These are phyloP conservation scores for Holothuria leucospilota DNA, from an alignment of 53 echinoderm and acorn worm species.

Conservation along the genomic window DNA sequence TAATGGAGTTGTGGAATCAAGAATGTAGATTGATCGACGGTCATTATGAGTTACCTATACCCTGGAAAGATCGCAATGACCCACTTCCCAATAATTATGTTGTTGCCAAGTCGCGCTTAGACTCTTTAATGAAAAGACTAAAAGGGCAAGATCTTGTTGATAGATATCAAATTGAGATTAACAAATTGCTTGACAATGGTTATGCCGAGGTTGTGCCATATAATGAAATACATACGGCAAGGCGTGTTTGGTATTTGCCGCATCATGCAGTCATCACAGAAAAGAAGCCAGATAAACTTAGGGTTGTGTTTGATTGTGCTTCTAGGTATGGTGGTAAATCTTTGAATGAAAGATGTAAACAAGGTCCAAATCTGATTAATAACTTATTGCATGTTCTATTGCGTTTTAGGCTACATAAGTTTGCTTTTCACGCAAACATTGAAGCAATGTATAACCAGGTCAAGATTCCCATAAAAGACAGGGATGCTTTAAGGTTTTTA, in stretches of 20 bases:
- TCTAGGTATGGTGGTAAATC: slow-evolving; percentile 34
- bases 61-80: slow-evolving; percentile 34
- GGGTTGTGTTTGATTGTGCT: slow-evolving; percentile 52
- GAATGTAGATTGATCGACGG: slow-evolving; percentile 38
- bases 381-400: slow-evolving; percentile 31
- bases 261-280: slow-evolving; percentile 42
- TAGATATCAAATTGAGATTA: slow-evolving; percentile 32
- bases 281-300: slow-evolving; percentile 50
- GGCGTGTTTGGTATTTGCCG: slow-evolving; percentile 55
- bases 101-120: slow-evolving; percentile 43
- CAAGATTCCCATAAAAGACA: slow-evolving; percentile 5
- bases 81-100: slow-evolving; percentile 41
- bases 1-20: slow-evolving; percentile 42
- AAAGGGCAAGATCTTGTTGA: neutral
- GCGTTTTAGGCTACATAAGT: slow-evolving; percentile 6
- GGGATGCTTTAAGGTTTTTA: slow-evolving; percentile 22
- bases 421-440: too few species aligned
- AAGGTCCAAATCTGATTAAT: slow-evolving; percentile 47
- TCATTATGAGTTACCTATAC: slow-evolving; percentile 54
- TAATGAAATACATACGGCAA: neutral
- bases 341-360: slow-evolving; percentile 33
- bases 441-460: too few species aligned
- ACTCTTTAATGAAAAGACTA: slow-evolving; percentile 26
- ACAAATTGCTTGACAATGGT: slow-evolving; percentile 25
- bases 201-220: slow-evolving; percentile 49